Base-by-base conservation (phyloP, 2,888 invertebrate genomes). In the Brassicogethes aeneus region DNA sequence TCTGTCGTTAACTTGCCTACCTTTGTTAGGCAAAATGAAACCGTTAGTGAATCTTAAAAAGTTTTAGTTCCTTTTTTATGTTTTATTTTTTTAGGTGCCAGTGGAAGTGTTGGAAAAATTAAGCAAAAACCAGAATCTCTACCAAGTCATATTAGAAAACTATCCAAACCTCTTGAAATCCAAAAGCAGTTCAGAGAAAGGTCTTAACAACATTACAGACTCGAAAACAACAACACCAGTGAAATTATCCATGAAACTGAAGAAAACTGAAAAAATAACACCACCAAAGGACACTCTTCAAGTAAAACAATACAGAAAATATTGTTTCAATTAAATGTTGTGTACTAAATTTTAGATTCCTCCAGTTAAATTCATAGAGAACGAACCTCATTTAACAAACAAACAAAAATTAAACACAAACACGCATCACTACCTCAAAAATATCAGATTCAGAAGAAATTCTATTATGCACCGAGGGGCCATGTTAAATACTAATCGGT, bases 381-480 rank as follows among this genome's bases (percentile, higher is more conserved):
- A 23, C 23, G 41, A 36, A 43, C 42, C n/a, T 30, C 34, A 16
- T 48, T 42, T 3, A 37, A 39, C 2, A 45, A 36, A 32, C 40
- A 43, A 3, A 40, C 35, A 16, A 36, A 44, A 5, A 39, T 44
- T 7, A 43, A 46, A 30, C 47, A 23, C 40, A 73, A 48, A 78
- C 55, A 44, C 44, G 54, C 80, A 81, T 41, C 77, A 85, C 55
- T 85, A 85, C 57, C 73, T 85, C 45, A 81, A 79, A 59, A 79
- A 82, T 54, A 72, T 84, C 36, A 74, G 77, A 51, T 74, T 83
- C 59, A 85, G 85, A 52, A 74, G 87, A 48, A 85, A 85, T 59
- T 87, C 88, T 0, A 82, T 91, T 47, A 86, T 89, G 65, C 89
- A 91, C 64, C 80, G 90, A 38, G 88, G 87, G 31, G 90, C 90